phyloP scores from a whole-genome alignment of 2,888 invertebrate genomes.

The Pollenia amentaria region DNA sequence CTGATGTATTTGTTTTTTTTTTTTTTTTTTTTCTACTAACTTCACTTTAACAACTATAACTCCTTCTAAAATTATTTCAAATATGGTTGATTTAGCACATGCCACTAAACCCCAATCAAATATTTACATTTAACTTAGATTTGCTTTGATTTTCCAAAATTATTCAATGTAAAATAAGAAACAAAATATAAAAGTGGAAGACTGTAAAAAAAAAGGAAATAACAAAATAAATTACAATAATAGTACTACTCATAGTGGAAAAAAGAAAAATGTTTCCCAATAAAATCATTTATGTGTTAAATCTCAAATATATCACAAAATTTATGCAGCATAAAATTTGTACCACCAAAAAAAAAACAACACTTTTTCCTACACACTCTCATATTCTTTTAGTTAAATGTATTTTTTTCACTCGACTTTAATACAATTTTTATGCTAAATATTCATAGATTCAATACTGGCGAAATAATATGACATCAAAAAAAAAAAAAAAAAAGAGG shows the following conservation, averaged over 20 bases:
- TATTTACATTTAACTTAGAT: slow-evolving; percentile 53
- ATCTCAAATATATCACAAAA: slow-evolving; percentile 73
- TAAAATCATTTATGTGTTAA: slow-evolving; percentile 74
- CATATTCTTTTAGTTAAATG: background rate
- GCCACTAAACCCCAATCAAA: slow-evolving; percentile 66
- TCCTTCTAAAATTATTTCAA: slow-evolving; percentile 15
- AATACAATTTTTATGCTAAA: slow-evolving; percentile 72
- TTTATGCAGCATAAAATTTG: slow-evolving; percentile 74
- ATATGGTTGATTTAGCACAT: slow-evolving; percentile 63
- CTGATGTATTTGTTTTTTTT: background rate
- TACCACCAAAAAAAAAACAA: slow-evolving; percentile 24
- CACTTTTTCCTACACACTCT: background rate
- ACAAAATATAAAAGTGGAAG: slow-evolving; percentile 23
- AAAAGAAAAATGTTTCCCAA: slow-evolving; percentile 57
- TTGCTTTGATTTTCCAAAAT: slow-evolving; percentile 49
- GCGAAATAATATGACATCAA: slow-evolving; percentile 30
- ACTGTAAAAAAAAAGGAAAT: slow-evolving; percentile 8
- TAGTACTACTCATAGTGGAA: slow-evolving; percentile 26
- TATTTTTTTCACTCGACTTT: slow-evolving; percentile 46
- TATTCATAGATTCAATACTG: slow-evolving; percentile 68
- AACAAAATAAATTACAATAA: slow-evolving; percentile 61
- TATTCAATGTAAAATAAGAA: slow-evolving; percentile 12
- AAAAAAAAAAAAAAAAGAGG: slow-evolving; percentile 3
- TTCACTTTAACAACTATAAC: slow-evolving; percentile 16
- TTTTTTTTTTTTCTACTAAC: background rate